Conservation (phyloP, 1,140 invertebrate species). For the Diploscapter pachys region DNA sequence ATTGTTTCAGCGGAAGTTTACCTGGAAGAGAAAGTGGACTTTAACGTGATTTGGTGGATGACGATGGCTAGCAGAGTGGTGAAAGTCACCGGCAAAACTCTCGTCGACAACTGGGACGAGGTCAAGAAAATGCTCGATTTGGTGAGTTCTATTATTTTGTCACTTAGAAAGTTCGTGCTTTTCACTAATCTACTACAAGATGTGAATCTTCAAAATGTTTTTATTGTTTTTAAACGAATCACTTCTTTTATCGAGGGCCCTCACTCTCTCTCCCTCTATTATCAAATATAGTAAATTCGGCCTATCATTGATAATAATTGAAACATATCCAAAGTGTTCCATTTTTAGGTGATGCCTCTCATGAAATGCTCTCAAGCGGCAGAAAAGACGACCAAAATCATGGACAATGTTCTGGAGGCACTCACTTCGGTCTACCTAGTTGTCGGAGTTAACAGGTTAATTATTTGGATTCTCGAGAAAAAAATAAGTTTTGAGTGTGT, state of each 20-base stretch:
- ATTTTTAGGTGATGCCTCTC: slow-evolving; percentile 18
- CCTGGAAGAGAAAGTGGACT: slow-evolving; percentile 46
- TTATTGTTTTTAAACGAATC: too few relatives aligned
- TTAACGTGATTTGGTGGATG: slow-evolving; percentile 47
- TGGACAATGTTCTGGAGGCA: slow-evolving; percentile 63
- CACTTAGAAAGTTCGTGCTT: too few relatives aligned
- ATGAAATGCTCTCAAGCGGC: slow-evolving; percentile 42
- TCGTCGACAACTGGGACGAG: slow-evolving; percentile 25
- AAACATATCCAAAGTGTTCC: too few relatives aligned
- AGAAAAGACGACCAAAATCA: slow-evolving; percentile 47
- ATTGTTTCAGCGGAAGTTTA: slow-evolving; percentile 51
- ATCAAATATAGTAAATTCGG: too few relatives aligned
- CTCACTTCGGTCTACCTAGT: slow-evolving; percentile 1
- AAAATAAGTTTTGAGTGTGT: too few relatives aligned
- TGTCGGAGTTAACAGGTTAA: slow-evolving; percentile 46
- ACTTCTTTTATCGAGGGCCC: too few relatives aligned
- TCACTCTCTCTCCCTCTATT: too few relatives aligned
- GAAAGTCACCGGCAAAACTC: slow-evolving; percentile 25
- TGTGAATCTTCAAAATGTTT: too few relatives aligned
- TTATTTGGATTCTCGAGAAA: too few relatives aligned
- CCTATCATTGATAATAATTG: too few relatives aligned
- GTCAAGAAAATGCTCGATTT: slow-evolving; percentile 29
- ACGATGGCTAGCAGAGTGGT: slow-evolving; percentile 33
- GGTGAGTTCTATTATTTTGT: not conserved
- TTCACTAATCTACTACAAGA: too few relatives aligned